Evolutionary conservation across 2,888 invertebrate species (phyloP).

Genomic region (Eupithecia centaureata): DNA sequence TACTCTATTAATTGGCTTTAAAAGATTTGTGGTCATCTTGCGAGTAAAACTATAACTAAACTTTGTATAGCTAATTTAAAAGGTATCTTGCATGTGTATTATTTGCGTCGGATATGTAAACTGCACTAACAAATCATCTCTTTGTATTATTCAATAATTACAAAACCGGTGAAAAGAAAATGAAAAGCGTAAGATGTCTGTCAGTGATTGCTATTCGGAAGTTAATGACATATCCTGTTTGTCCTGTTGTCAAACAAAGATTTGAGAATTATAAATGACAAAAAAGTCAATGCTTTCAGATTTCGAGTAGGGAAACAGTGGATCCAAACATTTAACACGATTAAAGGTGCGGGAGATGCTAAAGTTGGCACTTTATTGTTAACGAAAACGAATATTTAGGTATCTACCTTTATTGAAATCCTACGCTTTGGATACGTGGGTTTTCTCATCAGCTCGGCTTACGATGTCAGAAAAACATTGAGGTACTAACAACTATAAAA

Average conservation of each 20-base stretch:
- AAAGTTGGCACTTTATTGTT: conserved; percentile 21
- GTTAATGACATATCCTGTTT: conserved; percentile 40
- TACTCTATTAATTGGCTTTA: not conserved
- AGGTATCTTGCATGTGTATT: not conserved
- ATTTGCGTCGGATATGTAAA: not conserved
- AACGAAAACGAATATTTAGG: conserved; percentile 57
- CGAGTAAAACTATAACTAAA: too few species aligned
- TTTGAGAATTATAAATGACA: conserved; percentile 21
- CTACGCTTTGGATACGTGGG: not conserved
- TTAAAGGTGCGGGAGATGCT: conserved; percentile 16
- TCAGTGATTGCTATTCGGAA: conserved; percentile 39
- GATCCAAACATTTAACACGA: conserved; percentile 15
- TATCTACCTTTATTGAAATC: not conserved
- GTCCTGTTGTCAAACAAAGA: conserved; percentile 37
- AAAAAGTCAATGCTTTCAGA: conserved; percentile 9
- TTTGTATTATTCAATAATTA: conserved; percentile 18
- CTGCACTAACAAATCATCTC: not conserved
- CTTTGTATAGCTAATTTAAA: not conserved
- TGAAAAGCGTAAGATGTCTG: conserved; percentile 37
- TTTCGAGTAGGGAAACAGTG: conserved; percentile 13
- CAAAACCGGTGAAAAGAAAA: too few species aligned
- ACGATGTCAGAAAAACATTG: not conserved
- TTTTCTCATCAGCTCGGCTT: not conserved
- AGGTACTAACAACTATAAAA: conserved; percentile 22
- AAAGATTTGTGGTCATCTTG: not conserved